These are phyloP conservation scores for Formica aserva DNA, from an alignment of 2,888 invertebrate species.

Conservation along the genomic window DNA sequence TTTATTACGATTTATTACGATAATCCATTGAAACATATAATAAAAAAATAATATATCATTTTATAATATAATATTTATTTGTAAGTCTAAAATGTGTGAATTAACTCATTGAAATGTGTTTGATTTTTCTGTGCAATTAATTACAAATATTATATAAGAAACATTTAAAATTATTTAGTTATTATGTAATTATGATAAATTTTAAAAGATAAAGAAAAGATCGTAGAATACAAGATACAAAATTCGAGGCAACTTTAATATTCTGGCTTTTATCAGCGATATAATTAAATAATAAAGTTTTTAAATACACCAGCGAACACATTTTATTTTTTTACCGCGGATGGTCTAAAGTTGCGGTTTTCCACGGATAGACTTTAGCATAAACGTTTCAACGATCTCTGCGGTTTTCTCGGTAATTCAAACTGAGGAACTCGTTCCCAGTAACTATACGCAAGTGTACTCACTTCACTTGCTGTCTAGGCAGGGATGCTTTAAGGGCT, in stretches of 20 bases:
- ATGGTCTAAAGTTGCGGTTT: conserved; percentile 2
- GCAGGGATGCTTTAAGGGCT: conserved; percentile 68
- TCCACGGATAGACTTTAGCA: neutral
- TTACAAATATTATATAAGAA: neutral
- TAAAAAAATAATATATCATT: neutral
- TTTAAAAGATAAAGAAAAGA: neutral
- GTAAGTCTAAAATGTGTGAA: neutral
- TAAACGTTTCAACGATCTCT: neutral
- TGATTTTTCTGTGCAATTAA: neutral
- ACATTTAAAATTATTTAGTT: neutral
- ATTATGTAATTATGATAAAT: neutral
- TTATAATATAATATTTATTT: too few relatives aligned
- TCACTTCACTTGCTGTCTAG: conserved; percentile 64
- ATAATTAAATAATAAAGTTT: neutral
- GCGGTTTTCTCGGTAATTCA: conserved; percentile 44
- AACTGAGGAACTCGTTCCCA: conserved; percentile 53
- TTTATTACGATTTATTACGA: neutral
- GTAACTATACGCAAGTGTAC: conserved; percentile 60
- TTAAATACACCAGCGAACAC: neutral
- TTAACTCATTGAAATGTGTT: neutral
- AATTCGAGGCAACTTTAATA: neutral
- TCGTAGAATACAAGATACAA: neutral
- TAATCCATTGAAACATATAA: neutral
- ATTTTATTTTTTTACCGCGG: neutral
- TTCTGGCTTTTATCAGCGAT: neutral